A percentile compares a stretch with the other conserved stretches of the same genome.
Evolutionary conservation across 2,888 invertebrate genomes (phyloP).

Genomic region (Pristionchus arcanus): DNA sequence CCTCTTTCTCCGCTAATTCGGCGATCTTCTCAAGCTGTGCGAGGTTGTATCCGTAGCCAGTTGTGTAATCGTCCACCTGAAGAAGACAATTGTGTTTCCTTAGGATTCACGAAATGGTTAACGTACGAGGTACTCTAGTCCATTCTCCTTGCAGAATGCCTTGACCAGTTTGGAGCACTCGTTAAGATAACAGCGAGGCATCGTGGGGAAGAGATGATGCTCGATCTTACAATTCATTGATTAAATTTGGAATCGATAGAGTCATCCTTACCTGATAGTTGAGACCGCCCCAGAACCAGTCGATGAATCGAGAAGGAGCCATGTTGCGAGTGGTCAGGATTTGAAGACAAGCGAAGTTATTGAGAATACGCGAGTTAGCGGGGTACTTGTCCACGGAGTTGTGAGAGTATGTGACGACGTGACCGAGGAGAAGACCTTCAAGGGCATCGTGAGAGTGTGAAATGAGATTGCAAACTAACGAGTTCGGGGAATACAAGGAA

Average conservation of each 20-base stretch:
- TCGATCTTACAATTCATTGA: slow-evolving; percentile 65
- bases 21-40: slow-evolving; percentile 74
- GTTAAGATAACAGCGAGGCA: slow-evolving; percentile 77
- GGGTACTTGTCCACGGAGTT: slow-evolving; percentile 78
- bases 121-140: slow-evolving; percentile 36
- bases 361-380: slow-evolving; percentile 74
- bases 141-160: slow-evolving; percentile 69
- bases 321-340: slow-evolving; percentile 78
- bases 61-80: slow-evolving; percentile 73
- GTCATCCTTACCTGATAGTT: slow-evolving; percentile 71
- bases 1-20: slow-evolving; percentile 60
- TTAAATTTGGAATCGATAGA: not conserved
- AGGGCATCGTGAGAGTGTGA: too few species aligned
- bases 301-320: slow-evolving; percentile 75
- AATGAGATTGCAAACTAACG: not conserved
- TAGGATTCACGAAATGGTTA: not conserved
- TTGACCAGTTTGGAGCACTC: slow-evolving; percentile 69
- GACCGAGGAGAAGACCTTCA: slow-evolving; percentile 72
- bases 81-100: not conserved
- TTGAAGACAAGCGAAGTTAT: slow-evolving; percentile 78
- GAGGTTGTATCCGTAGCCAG: slow-evolving; percentile 73
- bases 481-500: not conserved
- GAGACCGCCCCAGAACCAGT: slow-evolving; percentile 78
- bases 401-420: slow-evolving; percentile 78
- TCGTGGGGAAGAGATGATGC: slow-evolving; percentile 78